Percentiles rank a stretch among this genome's conserved stretches.
Evolutionary conservation across 1,140 invertebrate genomes (phyloP).

Genomic region (Pseudomyrmex pallidus): DNA sequence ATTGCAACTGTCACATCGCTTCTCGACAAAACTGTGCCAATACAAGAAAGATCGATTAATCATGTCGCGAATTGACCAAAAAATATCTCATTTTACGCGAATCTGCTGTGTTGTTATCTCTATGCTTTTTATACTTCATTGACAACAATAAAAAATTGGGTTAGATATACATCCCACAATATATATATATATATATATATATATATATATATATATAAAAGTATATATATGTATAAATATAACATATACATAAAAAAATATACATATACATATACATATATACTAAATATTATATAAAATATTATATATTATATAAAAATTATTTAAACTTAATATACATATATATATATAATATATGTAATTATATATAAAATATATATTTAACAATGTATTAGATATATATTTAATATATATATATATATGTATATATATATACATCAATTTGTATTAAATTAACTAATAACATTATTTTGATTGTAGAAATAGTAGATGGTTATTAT

Average conservation of each 20-base stretch:
- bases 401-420: not conserved
- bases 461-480: conserved; percentile 10
- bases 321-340: not conserved
- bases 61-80: conserved; percentile 26
- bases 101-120: not conserved
- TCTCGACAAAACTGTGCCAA: conserved; percentile 21
- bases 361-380: too few relatives aligned
- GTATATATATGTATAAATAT: not conserved
- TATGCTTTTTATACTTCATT: not conserved
- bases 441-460: conserved; percentile 18
- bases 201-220: not conserved
- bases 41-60: conserved; percentile 39
- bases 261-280: too few relatives aligned
- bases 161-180: not conserved
- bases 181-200: too few relatives aligned
- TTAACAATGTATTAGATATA: too few relatives aligned
- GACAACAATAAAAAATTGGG: not conserved
- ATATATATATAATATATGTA: not conserved
- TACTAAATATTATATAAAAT: too few relatives aligned
- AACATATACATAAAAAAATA: not conserved
- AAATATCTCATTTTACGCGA: conserved; percentile 12
- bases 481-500: not conserved
- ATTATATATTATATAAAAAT: not conserved
- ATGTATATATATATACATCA: not conserved
- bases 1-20: conserved; percentile 35